Base-by-base conservation (phyloP, 2,888 invertebrate species). In the Lithophane semibrunnea region DNA sequence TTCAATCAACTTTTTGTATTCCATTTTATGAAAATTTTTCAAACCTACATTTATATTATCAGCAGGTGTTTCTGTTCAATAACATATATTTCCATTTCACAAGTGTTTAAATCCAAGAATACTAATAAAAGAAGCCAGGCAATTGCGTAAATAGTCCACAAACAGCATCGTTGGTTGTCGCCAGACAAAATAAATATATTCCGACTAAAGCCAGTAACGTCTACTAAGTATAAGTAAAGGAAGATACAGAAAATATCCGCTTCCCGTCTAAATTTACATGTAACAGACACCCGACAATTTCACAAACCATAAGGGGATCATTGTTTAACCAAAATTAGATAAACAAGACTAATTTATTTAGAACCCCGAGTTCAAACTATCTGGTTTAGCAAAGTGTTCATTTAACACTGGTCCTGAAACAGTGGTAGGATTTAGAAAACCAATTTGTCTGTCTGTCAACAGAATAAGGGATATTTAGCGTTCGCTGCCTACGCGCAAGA, bases 371-470 rank as follows among this genome's bases (percentile, higher is more conserved):
- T 68, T 54, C 1, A 29, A 24, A 24, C n/a, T 21, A 13, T 29
- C 29, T 72, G 12, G 13, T 71, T 56, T 37, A 8, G 8, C 8
- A 70, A 2, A 69, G 29, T 66, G 88, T 37, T 85, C 88, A 79
- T 70, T 44, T 37, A 37, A 65, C 2, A 75, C 9, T 91, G 91
- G 93, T 79, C 85, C 60, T 77, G 65, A 69, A 85, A 82, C 86
- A 77, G 80, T 82, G 79, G 87, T 88, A 89, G 89, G 91, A 92
- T 93, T 93, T 91, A 92, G 94, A 93, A 94, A 93, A 92, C 91
- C 91, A 93, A 96, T 96, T 94, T 94, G 94, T 96, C 93, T 91
- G 91, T 92, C 93, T 94, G 95, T 96, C 96, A 94, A 90, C 94
- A 88, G 89, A 91, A 90, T 92, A 90, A 91, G 91, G 91, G 90